These are phyloP conservation scores for Jacana jacana DNA, from an alignment of 2,113 vertebrate species.

Conservation along the genomic window DNA sequence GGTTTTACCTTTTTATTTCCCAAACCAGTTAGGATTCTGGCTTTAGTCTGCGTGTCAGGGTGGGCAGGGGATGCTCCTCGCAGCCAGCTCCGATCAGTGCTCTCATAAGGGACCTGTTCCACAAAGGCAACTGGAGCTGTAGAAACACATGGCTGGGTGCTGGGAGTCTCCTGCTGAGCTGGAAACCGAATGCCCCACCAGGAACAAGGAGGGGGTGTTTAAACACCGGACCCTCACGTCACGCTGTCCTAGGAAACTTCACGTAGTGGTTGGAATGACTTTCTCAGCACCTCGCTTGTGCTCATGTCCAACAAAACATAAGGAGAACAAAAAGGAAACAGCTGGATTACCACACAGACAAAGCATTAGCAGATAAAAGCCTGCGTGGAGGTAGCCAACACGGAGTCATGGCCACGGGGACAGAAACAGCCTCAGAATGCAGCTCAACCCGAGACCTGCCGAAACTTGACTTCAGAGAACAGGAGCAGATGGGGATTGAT, in stretches of 20 bases:
- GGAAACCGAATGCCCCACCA: neutral
- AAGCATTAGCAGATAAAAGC: neutral
- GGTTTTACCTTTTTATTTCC: neutral
- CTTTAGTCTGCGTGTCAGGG: neutral
- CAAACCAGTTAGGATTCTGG: neutral
- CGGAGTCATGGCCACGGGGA: neutral
- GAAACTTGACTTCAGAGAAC: neutral
- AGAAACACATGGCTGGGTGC: neutral
- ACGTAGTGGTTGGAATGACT: rapidly evolving
- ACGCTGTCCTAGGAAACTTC: neutral
- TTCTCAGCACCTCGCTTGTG: neutral
- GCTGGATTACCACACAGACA: neutral
- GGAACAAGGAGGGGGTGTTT: neutral
- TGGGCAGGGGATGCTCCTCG: rapidly evolving
- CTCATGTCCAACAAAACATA: neutral
- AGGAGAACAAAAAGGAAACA: neutral
- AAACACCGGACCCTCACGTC: neutral
- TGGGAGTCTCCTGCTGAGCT: neutral
- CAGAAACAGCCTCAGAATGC: neutral
- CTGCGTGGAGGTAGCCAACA: neutral
- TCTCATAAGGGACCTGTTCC: neutral
- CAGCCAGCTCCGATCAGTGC: neutral
- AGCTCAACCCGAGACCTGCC: neutral
- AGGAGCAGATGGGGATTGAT: neutral
- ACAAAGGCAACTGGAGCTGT: neutral